Evolutionary conservation across 1,140 invertebrate species (phyloP).

Genomic region (Meloidogyne exigua): DNA sequence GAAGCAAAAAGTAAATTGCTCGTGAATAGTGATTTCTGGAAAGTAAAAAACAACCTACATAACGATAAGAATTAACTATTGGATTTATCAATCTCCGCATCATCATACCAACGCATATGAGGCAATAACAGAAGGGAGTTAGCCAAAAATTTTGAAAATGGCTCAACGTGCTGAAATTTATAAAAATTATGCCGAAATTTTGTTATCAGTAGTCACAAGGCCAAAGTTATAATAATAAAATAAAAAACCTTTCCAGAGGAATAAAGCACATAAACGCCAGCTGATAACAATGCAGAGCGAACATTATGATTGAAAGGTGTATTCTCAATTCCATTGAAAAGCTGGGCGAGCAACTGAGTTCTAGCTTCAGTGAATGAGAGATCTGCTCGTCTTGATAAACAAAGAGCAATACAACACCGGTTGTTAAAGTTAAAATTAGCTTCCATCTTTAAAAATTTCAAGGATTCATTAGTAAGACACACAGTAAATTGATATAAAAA

Average conservation of each 20-base stretch:
- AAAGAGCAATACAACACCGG: constrained; percentile 47
- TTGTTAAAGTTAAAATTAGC: constrained; percentile 43
- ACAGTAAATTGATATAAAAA: background rate
- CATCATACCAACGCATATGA: constrained; percentile 61
- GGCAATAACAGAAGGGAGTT: constrained; percentile 43
- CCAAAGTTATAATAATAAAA: background rate
- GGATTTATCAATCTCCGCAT: constrained; percentile 51
- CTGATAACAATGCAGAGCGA: constrained; percentile 48
- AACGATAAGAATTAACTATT: constrained; percentile 46
- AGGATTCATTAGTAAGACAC: too few species aligned
- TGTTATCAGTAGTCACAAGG: background rate
- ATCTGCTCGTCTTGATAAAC: constrained; percentile 39
- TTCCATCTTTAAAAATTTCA: constrained; percentile 3
- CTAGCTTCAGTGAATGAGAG: constrained; percentile 41
- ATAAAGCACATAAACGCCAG: constrained; percentile 56
- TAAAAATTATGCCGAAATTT: background rate
- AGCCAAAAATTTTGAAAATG: constrained; percentile 44
- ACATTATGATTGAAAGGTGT: constrained; percentile 64
- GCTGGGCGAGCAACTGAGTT: constrained; percentile 43
- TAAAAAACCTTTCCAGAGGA: constrained; percentile 36
- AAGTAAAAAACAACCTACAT: constrained; percentile 17
- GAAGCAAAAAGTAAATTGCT: constrained; percentile 62
- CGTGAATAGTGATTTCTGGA: constrained; percentile 60
- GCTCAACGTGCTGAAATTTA: constrained; percentile 39
- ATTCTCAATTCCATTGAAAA: constrained; percentile 37